Evolutionary conservation across 2,797 vertebrate species (phyloP).

Genomic region (Crax fasciolata): DNA sequence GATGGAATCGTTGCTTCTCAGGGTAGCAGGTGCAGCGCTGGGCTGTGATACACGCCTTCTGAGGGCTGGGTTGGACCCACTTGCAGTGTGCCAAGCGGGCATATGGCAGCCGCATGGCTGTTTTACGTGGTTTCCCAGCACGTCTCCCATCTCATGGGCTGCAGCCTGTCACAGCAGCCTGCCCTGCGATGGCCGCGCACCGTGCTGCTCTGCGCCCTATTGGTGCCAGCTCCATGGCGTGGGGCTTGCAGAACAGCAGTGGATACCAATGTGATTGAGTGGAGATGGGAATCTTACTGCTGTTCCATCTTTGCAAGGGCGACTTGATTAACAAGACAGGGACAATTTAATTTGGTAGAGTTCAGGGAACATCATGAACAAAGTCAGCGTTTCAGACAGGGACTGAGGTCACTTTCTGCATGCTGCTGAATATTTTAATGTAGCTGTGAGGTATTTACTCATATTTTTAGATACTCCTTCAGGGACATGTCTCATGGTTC

Average conservation of each 20-base stretch:
- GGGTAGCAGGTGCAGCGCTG: neutral
- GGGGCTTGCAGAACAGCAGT: neutral
- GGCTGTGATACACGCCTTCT: neutral
- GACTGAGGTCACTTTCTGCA: neutral
- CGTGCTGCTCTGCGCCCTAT: neutral
- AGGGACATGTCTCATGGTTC: neutral
- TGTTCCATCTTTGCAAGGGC: neutral
- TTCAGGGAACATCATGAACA: neutral
- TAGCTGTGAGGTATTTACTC: neutral
- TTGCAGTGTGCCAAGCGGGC: neutral
- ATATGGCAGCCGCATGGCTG: neutral
- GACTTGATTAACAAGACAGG: neutral
- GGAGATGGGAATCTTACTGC: neutral
- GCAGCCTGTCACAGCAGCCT: neutral
- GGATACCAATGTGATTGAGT: neutral
- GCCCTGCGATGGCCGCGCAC: too few relatives aligned
- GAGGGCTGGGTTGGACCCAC: neutral
- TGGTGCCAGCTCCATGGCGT: neutral
- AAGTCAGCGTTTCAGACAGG: neutral
- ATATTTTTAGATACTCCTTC: neutral
- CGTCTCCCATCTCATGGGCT: neutral
- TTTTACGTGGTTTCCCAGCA: neutral
- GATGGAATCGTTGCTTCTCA: neutral
- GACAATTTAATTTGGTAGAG: neutral
- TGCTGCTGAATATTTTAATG: neutral